These are phyloP conservation scores for rat (Rattus norvegicus) DNA, from an alignment of 2,113 vertebrate species.

Conservation along the genomic window DNA sequence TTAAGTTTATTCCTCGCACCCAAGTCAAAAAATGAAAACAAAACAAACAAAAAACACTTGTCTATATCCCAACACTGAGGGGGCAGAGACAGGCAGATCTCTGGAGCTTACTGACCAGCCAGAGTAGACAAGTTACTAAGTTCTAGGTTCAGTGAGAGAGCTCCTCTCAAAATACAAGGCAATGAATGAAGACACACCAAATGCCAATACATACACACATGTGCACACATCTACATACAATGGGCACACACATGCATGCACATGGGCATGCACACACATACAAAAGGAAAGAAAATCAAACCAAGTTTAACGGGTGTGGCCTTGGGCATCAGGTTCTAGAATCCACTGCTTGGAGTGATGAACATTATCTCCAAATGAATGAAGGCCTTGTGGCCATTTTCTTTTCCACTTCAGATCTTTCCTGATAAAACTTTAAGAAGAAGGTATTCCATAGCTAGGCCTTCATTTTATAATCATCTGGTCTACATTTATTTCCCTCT, in stretches of 20 bases:
- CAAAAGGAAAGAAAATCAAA: background rate
- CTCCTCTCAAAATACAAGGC: background rate
- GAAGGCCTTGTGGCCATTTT: background rate
- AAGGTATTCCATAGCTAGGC: background rate
- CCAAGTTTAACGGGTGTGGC: background rate
- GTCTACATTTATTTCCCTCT: background rate
- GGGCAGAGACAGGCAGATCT: no score
- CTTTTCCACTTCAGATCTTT: background rate
- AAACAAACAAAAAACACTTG: background rate
- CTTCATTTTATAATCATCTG: background rate
- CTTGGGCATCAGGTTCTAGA: accelerated
- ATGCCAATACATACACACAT: background rate
- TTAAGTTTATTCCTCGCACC: background rate
- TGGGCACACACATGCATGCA: background rate
- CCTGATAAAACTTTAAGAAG: background rate
- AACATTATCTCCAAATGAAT: background rate
- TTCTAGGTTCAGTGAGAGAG: background rate
- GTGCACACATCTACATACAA: background rate
- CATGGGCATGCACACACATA: background rate
- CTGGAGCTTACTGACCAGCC: background rate
- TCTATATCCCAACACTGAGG: background rate
- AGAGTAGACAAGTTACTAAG: background rate
- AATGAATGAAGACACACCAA: background rate
- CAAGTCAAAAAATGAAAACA: background rate
- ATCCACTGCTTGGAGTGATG: accelerated